Evolutionary conservation across 2,113 vertebrate species (phyloP).

Genomic region (Otocyon megalotis): DNA sequence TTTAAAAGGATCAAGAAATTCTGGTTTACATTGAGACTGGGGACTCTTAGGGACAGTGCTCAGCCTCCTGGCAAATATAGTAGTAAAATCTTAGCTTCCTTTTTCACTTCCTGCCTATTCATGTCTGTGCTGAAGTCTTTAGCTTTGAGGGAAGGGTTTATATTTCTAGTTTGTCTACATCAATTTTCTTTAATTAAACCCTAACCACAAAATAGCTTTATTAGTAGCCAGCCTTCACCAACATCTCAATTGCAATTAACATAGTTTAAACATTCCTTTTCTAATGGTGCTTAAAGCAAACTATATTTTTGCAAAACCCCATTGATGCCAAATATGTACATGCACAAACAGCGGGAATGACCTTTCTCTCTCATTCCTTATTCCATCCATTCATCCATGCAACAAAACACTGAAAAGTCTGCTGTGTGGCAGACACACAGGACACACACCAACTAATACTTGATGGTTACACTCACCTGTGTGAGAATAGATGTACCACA

Average conservation of each 20-base stretch:
- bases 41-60: background rate
- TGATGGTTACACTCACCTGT: slow-evolving; percentile 89
- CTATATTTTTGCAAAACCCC: slow-evolving; percentile 12
- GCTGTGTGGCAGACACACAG: background rate
- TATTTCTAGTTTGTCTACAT: slow-evolving; percentile 20
- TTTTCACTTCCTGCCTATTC: background rate
- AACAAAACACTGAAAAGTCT: background rate
- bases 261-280: background rate
- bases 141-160: background rate
- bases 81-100: background rate
- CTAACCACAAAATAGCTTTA: slow-evolving; percentile 30
- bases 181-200: slow-evolving; percentile 30
- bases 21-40: background rate
- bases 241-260: background rate
- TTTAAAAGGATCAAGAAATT: background rate
- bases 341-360: background rate
- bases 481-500: slow-evolving; percentile 98
- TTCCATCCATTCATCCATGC: background rate
- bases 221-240: slow-evolving; percentile 16
- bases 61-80: background rate
- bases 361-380: background rate
- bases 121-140: slow-evolving; percentile 1
- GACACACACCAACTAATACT: fast-evolving
- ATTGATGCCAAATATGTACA: background rate
- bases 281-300: background rate